Percentiles rank a stretch among this genome's conserved stretches.
Conservation (phyloP, 2,888 invertebrate species). For the Malthinus seriepunctatus region DNA sequence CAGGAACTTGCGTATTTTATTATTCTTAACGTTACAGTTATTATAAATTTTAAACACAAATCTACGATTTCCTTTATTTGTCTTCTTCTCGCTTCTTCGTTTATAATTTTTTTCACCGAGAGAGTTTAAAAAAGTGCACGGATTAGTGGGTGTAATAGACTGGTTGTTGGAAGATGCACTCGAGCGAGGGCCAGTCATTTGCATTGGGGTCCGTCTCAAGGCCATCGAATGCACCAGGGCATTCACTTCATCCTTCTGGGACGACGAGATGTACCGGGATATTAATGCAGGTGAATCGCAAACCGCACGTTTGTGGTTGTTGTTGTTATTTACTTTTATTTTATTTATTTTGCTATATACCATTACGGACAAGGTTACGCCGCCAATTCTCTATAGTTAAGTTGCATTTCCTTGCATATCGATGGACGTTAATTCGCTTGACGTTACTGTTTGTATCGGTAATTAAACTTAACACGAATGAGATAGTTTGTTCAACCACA, state of each 20-base stretch:
- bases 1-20: constrained; percentile 6
- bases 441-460: constrained; percentile 1
- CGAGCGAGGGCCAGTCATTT: constrained; percentile 42
- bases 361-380: constrained; percentile 28
- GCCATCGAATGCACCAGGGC: constrained; percentile 36
- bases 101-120: constrained; percentile 23
- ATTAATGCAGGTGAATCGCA: constrained; percentile 27
- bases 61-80: constrained; percentile 14
- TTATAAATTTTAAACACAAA: constrained; percentile 7
- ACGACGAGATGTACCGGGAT: constrained; percentile 26
- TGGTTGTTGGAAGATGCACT: constrained; percentile 38
- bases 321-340: constrained; percentile 13
- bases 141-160: constrained; percentile 15
- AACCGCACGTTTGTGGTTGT: constrained; percentile 5
- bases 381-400: constrained; percentile 21
- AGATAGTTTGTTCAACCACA: constrained; percentile 2
- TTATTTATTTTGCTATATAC: constrained; percentile 24
- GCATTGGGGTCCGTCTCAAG: constrained; percentile 45
- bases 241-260: constrained; percentile 24
- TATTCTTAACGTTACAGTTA: constrained; percentile 3
- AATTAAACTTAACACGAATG: constrained; percentile 3
- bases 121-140: constrained; percentile 12
- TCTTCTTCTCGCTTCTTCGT: constrained; percentile 12
- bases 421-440: constrained; percentile 20
- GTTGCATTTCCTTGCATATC: constrained; percentile 27